phyloP scores from a whole-genome alignment of 2,888 invertebrate species.

The Acanthosepion esculentum region DNA sequence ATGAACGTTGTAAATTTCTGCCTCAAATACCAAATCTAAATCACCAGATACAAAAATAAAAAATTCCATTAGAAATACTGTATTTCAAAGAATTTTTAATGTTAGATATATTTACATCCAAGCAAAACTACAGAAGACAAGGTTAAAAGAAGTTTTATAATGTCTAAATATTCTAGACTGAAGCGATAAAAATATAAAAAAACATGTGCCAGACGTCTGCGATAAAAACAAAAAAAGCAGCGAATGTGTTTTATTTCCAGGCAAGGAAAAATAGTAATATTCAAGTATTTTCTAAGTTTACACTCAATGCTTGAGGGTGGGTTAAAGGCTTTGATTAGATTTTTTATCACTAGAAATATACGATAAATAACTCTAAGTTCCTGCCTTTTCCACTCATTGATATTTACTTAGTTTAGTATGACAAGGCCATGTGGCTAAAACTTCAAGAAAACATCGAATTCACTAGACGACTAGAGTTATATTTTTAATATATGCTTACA shows the following conservation, averaged over 20 bases:
- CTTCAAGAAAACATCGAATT: too few species aligned
- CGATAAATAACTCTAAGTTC: not conserved
- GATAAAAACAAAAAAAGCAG: not conserved
- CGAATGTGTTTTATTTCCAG: not conserved
- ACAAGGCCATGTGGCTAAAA: too few species aligned
- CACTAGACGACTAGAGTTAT: too few species aligned
- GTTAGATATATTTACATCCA: not conserved
- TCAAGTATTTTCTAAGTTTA: not conserved
- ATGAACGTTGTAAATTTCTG: too few species aligned
- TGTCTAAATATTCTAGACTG: not conserved
- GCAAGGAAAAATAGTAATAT: not conserved
- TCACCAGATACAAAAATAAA: not conserved
- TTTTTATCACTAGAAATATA: not conserved
- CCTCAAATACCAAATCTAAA: too few species aligned
- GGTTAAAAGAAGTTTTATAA: not conserved
- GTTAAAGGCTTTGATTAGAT: not conserved
- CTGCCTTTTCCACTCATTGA: too few species aligned
- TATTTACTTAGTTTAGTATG: too few species aligned
- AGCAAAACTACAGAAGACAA: not conserved
- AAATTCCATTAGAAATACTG: not conserved
- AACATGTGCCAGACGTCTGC: constrained; percentile 8
- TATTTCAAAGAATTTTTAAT: not conserved
- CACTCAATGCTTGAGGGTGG: not conserved
- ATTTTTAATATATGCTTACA: too few species aligned
- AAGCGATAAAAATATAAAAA: not conserved